Conservation (phyloP, 2,113 vertebrate genomes). For the Vulpes lagopus region DNA sequence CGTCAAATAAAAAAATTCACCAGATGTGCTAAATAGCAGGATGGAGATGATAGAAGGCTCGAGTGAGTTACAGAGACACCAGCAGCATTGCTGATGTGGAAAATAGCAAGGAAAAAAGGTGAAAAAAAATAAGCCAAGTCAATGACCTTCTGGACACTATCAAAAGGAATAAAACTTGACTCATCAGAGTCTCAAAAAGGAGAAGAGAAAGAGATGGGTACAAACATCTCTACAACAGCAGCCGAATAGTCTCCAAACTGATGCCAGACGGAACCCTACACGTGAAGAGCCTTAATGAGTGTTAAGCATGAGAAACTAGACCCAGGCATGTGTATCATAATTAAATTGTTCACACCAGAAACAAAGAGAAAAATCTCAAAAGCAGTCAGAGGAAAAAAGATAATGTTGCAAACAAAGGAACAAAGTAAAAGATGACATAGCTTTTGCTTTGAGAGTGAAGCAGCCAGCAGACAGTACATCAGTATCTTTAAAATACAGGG, state of each 20-base stretch:
- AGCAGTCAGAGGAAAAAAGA: neutral
- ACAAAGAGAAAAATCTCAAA: neutral
- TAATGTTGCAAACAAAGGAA: neutral
- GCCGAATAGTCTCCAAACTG: neutral
- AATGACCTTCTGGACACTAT: neutral
- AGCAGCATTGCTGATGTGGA: neutral
- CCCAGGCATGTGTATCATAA: neutral
- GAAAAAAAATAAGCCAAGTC: neutral
- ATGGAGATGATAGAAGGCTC: neutral
- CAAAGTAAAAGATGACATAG: neutral
- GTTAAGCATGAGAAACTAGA: neutral
- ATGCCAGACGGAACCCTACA: neutral
- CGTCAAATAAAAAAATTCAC: neutral
- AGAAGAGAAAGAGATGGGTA: neutral
- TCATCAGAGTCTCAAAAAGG: neutral
- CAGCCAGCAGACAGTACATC: neutral
- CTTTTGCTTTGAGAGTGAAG: neutral
- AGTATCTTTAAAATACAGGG: neutral
- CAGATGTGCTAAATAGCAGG: neutral
- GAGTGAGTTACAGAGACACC: neutral
- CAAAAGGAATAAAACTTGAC: neutral
- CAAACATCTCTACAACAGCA: neutral
- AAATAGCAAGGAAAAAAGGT: neutral
- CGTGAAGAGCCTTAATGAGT: neutral
- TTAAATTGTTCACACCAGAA: neutral